Evolutionary conservation across 2,113 vertebrate genomes (phyloP).

Genomic region (Dolichotis patagonum): DNA sequence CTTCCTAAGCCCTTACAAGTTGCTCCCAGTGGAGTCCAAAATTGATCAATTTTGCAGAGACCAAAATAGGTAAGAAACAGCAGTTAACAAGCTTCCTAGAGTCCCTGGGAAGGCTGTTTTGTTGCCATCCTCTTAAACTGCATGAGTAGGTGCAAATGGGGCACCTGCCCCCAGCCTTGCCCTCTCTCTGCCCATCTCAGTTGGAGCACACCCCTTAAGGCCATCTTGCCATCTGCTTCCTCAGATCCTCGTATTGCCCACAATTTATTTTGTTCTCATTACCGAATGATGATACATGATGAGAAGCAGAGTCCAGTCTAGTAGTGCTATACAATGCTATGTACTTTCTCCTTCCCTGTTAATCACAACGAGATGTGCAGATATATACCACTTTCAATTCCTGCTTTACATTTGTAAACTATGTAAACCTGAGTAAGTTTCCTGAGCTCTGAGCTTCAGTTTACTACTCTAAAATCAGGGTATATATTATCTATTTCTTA

Average conservation of each 20-base stretch:
- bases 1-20: conserved; percentile 63
- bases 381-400: neutral
- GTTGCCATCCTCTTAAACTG: conserved; percentile 71
- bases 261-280: conserved; percentile 70
- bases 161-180: conserved; percentile 77
- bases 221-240: conserved; percentile 73
- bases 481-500: neutral
- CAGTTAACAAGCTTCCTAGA: conserved; percentile 72
- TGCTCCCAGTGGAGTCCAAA: conserved; percentile 58
- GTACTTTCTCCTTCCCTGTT: neutral
- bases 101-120: conserved; percentile 49
- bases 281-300: conserved; percentile 39
- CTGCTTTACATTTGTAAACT: neutral
- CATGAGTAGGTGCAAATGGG: conserved; percentile 76
- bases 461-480: neutral
- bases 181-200: conserved; percentile 71
- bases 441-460: neutral
- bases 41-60: conserved; percentile 77
- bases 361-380: neutral
- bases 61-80: conserved; percentile 73
- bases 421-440: neutral
- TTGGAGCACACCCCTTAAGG: conserved; percentile 47
- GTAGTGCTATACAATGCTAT: neutral
- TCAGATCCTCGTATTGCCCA: conserved; percentile 60
- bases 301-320: conserved; percentile 33